Percentiles rank a stretch among this genome's conserved stretches.
Evolutionary conservation across 1,140 invertebrate genomes (phyloP).

Genomic region (Mycetomoellerius zeteki): DNA sequence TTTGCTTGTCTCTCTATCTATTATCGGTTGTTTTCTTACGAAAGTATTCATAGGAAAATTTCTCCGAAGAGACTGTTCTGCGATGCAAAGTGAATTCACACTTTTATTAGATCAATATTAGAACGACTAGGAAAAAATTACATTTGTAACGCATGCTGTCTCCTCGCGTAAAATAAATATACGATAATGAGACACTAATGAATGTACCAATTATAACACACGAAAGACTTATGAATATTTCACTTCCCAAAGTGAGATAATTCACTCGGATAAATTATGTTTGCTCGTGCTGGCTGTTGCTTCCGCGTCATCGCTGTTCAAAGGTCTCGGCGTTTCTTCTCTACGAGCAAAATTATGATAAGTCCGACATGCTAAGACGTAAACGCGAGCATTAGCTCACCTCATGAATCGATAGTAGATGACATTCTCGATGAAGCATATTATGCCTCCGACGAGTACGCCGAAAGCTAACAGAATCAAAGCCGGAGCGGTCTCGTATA

Average conservation of each 20-base stretch:
- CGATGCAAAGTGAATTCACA: conserved; percentile 28
- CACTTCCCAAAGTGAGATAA: conserved; percentile 10
- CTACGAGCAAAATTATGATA: conserved; percentile 9
- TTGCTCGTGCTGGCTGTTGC: conserved; percentile 12
- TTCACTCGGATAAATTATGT: conserved; percentile 42
- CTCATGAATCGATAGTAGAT: conserved; percentile 46
- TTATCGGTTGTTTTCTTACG: conserved; percentile 13
- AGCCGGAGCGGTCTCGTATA: conserved; percentile 77
- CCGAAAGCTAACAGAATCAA: conserved; percentile 72
- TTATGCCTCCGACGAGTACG: conserved; percentile 35
- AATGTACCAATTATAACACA: conserved; percentile 33
- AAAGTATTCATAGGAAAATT: conserved; percentile 46
- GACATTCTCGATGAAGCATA: conserved; percentile 74
- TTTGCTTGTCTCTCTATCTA: conserved; percentile 15
- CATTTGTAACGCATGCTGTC: neutral
- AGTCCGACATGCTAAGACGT: neutral
- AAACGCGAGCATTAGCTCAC: neutral
- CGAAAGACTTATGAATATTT: conserved; percentile 19
- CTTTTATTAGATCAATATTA: conserved; percentile 46
- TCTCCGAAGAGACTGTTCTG: neutral
- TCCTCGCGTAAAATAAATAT: neutral
- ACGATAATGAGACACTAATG: conserved; percentile 32
- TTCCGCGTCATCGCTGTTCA: neutral
- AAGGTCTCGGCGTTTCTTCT: neutral
- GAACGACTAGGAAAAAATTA: conserved; percentile 24